Base-by-base conservation (phyloP, 2,113 vertebrate species). In the Nansenia antarctica region DNA sequence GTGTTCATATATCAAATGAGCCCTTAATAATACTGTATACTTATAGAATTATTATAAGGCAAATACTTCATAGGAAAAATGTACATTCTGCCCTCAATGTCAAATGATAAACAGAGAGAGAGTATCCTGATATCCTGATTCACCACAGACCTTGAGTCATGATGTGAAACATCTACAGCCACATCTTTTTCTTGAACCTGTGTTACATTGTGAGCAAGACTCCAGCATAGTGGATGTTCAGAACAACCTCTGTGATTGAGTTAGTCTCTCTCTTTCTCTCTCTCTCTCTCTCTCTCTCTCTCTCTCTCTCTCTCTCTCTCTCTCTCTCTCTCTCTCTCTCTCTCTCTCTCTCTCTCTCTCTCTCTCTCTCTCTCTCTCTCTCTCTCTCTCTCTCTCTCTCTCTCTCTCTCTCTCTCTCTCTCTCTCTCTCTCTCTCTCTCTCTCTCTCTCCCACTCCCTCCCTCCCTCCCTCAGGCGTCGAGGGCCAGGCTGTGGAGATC, bases 401-500 rank as follows among this genome's bases (percentile, higher is more conserved):
- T 47, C 4, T 60, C 60, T n/a, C 37, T 61, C 20, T 55, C 35
- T 49, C 27, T 71, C 26, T 27, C 45, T 54, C 22, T 65, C 37
- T 49, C 12, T 53, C 18, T 53, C 45, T 15, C 2, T 18, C 1
- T 32, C 47, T 34, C 11, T 24, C 49, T 24, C 47, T 37, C 12
- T 18, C 53, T 26, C 7, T 55, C 26, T 29, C 53, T 29, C 22
- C 11, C n/a, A 24, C 52, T 7, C 52, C 11, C 52, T 24, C 22
- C 12, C 22, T 27, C 22, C 83, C 79, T 84, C 72, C 57, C 62
- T 47, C 55, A 96, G 95, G 94, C 69, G 70, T 93, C 76, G 94
- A 95, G 76, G 94, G 94, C 39, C 94, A 92, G 37, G 94, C 96
- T 60, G 39, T 96, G 76, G 94, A 96, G 88, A 78, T 98, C 77